phyloP scores from a whole-genome alignment of 2,113 vertebrate species.

The Brevimyrus niger region DNA sequence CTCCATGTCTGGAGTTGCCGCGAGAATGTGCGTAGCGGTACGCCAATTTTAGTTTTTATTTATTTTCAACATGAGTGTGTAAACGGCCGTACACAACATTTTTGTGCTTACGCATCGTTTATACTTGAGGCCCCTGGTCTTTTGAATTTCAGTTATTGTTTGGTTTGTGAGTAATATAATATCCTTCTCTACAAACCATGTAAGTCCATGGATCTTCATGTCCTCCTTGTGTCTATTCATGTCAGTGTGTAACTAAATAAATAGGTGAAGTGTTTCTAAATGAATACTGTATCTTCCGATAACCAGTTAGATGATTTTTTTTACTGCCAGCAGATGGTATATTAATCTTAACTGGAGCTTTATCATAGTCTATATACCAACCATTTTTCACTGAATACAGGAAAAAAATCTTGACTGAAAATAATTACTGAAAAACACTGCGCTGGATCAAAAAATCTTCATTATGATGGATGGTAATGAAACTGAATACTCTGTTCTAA shows the following conservation, averaged over 20 bases:
- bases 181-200: not conserved
- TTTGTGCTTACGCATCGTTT: too few relatives aligned
- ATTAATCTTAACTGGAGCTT: conserved; percentile 3
- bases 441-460: not conserved
- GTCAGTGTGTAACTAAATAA: not conserved
- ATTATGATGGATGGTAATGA: not conserved
- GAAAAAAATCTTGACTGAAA: not conserved
- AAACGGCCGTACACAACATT: too few relatives aligned
- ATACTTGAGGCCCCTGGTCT: too few relatives aligned
- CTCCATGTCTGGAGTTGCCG: too few relatives aligned
- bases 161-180: not conserved
- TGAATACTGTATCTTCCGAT: not conserved
- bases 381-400: conserved; percentile 13
- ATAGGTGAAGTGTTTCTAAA: not conserved
- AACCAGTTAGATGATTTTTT: not conserved
- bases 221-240: not conserved
- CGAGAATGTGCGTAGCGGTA: too few relatives aligned
- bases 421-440: not conserved
- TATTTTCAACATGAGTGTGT: too few relatives aligned
- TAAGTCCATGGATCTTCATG: not conserved
- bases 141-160: not conserved
- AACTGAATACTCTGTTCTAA: not conserved
- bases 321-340: conserved; percentile 10
- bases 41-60: too few relatives aligned
- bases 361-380: not conserved